phyloP scores from a whole-genome alignment of 1,140 invertebrate species.

The Spodoptera frugiperda region DNA sequence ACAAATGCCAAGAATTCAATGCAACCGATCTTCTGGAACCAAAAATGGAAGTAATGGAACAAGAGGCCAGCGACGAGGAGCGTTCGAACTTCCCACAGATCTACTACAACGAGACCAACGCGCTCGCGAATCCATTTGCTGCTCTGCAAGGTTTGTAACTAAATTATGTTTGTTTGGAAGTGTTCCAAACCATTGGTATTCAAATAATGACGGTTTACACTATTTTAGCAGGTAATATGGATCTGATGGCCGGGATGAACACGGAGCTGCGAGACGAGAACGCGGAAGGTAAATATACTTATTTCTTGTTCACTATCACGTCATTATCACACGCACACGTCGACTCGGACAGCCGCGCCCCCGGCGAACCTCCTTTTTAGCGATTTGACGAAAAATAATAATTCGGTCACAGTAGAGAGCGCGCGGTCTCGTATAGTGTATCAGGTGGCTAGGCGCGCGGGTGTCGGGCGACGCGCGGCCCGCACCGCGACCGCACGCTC shows the following conservation, averaged over 20 bases:
- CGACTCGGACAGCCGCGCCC: conserved; percentile 85
- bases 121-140: conserved; percentile 80
- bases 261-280: conserved; percentile 79
- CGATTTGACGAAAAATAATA: conserved; percentile 51
- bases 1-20: conserved; percentile 78
- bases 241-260: conserved; percentile 79
- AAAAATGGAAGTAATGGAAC: conserved; percentile 84
- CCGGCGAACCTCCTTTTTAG: conserved; percentile 77
- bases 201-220: conserved; percentile 16
- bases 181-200: background rate
- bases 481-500: conserved; percentile 48
- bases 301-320: conserved; percentile 67
- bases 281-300: conserved; percentile 77
- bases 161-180: conserved; percentile 11
- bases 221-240: conserved; percentile 75
- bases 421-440: conserved; percentile 67
- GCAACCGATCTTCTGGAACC: conserved; percentile 81
- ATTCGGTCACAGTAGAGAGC: conserved; percentile 72
- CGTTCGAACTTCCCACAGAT: conserved; percentile 76
- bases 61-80: conserved; percentile 82
- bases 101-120: conserved; percentile 79
- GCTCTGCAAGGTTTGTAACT: conserved; percentile 74
- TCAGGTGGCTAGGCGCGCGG: conserved; percentile 79
- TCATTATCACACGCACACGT: conserved; percentile 83
- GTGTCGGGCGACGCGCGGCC: conserved; percentile 70